These are phyloP conservation scores for Diloba caeruleocephala DNA, from an alignment of 2,888 invertebrate genomes.

Conservation along the genomic window DNA sequence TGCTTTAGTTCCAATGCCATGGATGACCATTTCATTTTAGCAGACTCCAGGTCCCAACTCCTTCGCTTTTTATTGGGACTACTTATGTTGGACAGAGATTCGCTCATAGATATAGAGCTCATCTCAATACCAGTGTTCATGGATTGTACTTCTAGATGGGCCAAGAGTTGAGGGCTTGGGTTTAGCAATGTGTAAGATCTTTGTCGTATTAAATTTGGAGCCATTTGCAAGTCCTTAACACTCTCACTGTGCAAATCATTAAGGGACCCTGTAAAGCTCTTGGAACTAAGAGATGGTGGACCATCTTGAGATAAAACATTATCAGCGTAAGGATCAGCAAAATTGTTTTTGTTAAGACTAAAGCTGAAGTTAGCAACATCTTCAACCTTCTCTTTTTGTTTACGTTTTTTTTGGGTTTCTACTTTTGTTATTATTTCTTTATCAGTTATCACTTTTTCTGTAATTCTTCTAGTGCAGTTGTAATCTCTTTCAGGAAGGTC, in stretches of 20 bases:
- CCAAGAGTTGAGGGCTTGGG: constrained; percentile 93
- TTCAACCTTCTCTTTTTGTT: constrained; percentile 18
- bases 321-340: constrained; percentile 58
- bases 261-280: constrained; percentile 84
- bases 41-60: constrained; percentile 83
- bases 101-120: constrained; percentile 86
- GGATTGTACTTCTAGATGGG: constrained; percentile 89
- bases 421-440: constrained; percentile 56
- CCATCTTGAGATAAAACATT: constrained; percentile 64
- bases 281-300: constrained; percentile 72
- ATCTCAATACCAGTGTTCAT: constrained; percentile 82
- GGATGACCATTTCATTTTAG: constrained; percentile 86
- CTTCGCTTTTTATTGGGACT: constrained; percentile 76
- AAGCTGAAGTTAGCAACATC: constrained; percentile 15
- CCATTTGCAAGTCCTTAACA: constrained; percentile 60
- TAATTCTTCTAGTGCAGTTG: constrained; percentile 53
- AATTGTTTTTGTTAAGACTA: constrained; percentile 56
- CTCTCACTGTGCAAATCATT: constrained; percentile 79
- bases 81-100: constrained; percentile 77
- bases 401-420: constrained; percentile 37
- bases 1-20: constrained; percentile 82
- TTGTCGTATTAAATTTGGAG: constrained; percentile 90
- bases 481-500: constrained; percentile 80
- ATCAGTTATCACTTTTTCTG: constrained; percentile 54
- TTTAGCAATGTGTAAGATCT: constrained; percentile 94